Conservation (phyloP, 2,113 vertebrate species). For the Oreocharis arfaki region DNA sequence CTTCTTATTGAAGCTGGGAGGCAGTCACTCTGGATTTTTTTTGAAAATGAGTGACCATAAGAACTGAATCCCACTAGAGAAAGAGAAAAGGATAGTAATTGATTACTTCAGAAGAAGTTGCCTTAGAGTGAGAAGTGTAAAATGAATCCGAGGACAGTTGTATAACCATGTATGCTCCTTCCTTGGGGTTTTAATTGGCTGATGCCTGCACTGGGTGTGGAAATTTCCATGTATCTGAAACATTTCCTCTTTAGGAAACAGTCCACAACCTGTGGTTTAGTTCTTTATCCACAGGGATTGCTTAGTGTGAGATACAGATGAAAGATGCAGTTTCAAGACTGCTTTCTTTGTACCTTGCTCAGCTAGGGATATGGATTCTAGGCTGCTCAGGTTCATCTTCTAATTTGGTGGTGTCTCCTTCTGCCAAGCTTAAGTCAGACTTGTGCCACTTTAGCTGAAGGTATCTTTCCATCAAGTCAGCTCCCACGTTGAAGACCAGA, state of each 20-base stretch:
- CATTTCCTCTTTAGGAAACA: not conserved
- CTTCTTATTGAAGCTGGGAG: not conserved
- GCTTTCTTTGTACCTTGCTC: constrained; percentile 29
- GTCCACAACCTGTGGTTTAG: not conserved
- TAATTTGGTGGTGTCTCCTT: constrained; percentile 53
- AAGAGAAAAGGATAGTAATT: not conserved
- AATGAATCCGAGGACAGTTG: not conserved
- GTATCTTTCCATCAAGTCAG: constrained; percentile 72
- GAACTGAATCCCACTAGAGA: not conserved
- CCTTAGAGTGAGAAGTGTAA: not conserved
- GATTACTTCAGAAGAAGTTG: not conserved
- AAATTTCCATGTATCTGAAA: not conserved
- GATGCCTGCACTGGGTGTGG: not conserved
- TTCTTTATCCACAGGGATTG: not conserved
- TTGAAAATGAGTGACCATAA: not conserved
- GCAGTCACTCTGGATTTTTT: not conserved
- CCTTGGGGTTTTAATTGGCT: not conserved
- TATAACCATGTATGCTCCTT: not conserved
- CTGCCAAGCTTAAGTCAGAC: constrained; percentile 46
- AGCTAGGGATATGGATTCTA: constrained; percentile 62
- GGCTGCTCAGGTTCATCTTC: constrained; percentile 67
- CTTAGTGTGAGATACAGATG: not conserved
- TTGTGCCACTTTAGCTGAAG: constrained; percentile 64
- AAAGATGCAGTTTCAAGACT: not conserved
- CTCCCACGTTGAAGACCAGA: constrained; percentile 72